These are phyloP conservation scores for Nasalis larvatus DNA, from an alignment of 2,113 vertebrate genomes.

Conservation along the genomic window DNA sequence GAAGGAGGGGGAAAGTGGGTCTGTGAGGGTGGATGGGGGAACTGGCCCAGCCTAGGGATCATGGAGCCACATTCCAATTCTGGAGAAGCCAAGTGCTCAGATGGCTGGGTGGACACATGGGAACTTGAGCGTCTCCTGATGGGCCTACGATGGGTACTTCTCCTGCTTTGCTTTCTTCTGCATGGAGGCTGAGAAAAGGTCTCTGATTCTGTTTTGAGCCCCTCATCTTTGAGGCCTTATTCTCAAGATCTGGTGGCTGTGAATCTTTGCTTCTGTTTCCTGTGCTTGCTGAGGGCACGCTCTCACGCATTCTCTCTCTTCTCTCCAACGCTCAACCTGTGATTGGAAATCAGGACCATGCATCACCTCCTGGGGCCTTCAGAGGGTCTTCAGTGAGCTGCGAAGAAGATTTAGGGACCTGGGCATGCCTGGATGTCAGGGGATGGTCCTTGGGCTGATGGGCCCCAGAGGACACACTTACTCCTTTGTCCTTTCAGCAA, in stretches of 20 bases:
- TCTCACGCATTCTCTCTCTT: not conserved
- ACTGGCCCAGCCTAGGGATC: not conserved
- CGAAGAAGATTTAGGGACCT: accelerated
- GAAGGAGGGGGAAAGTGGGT: not conserved
- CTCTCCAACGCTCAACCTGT: not conserved
- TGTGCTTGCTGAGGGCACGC: not conserved
- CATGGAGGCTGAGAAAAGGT: not conserved
- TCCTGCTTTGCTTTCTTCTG: not conserved
- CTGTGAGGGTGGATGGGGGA: not conserved
- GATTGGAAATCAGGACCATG: accelerated
- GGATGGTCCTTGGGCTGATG: accelerated
- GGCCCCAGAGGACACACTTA: accelerated
- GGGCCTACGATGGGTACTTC: accelerated
- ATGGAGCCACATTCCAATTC: no score
- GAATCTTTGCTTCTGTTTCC: not conserved
- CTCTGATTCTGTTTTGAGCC: not conserved
- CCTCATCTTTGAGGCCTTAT: not conserved
- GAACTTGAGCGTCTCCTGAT: accelerated
- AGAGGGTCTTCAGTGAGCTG: no score
- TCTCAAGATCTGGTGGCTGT: accelerated
- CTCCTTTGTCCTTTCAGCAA: not conserved
- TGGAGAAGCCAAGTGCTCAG: not conserved
- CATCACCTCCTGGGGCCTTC: not conserved
- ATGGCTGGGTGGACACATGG: accelerated
- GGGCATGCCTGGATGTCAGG: not conserved